phyloP scores from a whole-genome alignment of 1,140 invertebrate species.

The Thalassaphorura encarpata region DNA sequence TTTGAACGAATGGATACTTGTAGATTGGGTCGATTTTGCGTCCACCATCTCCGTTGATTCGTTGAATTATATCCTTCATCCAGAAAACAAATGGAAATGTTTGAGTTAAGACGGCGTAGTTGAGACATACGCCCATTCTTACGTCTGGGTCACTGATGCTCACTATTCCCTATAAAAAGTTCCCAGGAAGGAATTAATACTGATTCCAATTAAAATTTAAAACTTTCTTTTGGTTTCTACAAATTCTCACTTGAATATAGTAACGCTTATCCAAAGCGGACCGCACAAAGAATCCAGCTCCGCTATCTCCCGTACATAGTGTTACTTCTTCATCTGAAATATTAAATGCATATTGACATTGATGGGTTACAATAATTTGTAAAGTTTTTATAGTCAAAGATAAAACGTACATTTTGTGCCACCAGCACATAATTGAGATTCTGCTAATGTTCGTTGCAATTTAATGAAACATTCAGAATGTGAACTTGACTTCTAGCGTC shows the following conservation, averaged over 20 bases:
- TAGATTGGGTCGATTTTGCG: neutral
- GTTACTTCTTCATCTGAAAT: neutral
- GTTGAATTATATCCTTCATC: neutral
- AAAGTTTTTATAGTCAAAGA: neutral
- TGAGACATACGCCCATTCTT: neutral
- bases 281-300: neutral
- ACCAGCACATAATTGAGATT: conserved; percentile 1
- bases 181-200: neutral
- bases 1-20: neutral
- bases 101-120: conserved; percentile 1
- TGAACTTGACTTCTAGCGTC: neutral
- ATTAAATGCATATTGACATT: neutral
- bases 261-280: neutral
- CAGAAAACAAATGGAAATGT: conserved; percentile 2
- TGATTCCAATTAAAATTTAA: neutral
- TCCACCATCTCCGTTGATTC: neutral
- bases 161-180: neutral
- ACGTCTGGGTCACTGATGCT: conserved; percentile 1
- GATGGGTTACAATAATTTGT: neutral
- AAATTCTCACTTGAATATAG: neutral
- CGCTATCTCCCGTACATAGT: neutral
- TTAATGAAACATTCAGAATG: neutral
- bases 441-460: neutral
- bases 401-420: neutral
- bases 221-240: too few species aligned